Conservation (phyloP, 2,888 invertebrate species). For the Scaptomyza flava region DNA sequence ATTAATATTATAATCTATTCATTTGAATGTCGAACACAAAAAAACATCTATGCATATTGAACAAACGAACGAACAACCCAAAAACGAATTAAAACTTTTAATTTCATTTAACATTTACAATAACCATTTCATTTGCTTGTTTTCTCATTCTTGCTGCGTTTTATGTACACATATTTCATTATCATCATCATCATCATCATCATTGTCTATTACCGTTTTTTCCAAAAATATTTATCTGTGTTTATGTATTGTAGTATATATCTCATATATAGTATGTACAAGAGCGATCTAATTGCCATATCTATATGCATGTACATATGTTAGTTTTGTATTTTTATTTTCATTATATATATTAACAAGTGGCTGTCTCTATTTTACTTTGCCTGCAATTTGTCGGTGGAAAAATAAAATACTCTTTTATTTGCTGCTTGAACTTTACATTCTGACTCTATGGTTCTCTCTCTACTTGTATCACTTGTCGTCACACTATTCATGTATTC, state of each 20-base stretch:
- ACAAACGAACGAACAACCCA: constrained; percentile 38
- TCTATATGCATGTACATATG: constrained; percentile 24
- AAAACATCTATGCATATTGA: constrained; percentile 39
- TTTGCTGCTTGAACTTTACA: constrained; percentile 27
- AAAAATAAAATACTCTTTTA: constrained; percentile 55
- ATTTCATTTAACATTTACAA: constrained; percentile 51
- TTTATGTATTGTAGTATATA: constrained; percentile 17
- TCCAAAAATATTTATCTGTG: constrained; percentile 63
- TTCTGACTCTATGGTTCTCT: constrained; percentile 8
- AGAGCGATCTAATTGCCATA: constrained; percentile 47
- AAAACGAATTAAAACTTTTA: constrained; percentile 25
- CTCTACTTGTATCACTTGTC: constrained; percentile 4
- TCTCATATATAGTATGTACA: constrained; percentile 48
- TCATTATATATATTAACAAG: constrained; percentile 31
- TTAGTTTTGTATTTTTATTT: constrained; percentile 13
- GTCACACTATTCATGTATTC: background rate
- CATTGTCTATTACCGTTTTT: constrained; percentile 36
- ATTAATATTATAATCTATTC: constrained; percentile 25
- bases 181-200: constrained; percentile 5
- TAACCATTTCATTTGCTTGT: constrained; percentile 24
- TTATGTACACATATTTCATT: constrained; percentile 17
- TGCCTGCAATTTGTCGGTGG: constrained; percentile 63
- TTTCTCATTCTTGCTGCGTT: constrained; percentile 33
- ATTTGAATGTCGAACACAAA: constrained; percentile 38
- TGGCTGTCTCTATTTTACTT: constrained; percentile 32